phyloP scores from a whole-genome alignment of 2,888 invertebrate genomes.

The Deilephila porcellus region DNA sequence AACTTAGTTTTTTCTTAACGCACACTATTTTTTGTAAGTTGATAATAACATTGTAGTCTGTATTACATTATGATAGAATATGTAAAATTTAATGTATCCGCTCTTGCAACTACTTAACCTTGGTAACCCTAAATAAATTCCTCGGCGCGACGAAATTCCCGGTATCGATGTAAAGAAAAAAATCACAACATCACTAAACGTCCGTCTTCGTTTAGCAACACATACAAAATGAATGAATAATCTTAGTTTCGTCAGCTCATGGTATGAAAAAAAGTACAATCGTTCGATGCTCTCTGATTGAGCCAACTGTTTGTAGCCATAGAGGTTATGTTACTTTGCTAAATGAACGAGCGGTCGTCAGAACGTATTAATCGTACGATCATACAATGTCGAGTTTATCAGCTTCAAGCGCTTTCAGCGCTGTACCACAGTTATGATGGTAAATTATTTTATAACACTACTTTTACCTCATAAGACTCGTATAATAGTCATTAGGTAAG shows the following conservation, averaged over 20 bases:
- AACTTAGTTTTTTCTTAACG: not conserved
- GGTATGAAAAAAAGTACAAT: conserved; percentile 36
- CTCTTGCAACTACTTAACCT: conserved; percentile 43
- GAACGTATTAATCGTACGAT: conserved; percentile 48
- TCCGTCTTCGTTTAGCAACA: conserved; percentile 32
- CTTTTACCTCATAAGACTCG: too few species aligned
- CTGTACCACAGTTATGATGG: conserved; percentile 31
- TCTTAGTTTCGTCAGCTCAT: conserved; percentile 32
- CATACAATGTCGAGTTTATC: conserved; percentile 43
- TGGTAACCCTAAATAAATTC: conserved; percentile 42
- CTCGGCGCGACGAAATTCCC: not conserved
- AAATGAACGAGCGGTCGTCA: conserved; percentile 16
- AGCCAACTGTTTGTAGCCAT: conserved; percentile 38
- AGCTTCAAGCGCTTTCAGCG: conserved; percentile 51
- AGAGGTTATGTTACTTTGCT: conserved; percentile 52
- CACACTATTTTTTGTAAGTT: not conserved
- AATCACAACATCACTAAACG: conserved; percentile 29
- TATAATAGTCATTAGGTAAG: too few species aligned
- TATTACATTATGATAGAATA: not conserved
- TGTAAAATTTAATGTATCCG: not conserved
- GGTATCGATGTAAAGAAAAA: not conserved
- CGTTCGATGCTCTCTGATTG: conserved; percentile 39
- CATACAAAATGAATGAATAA: conserved; percentile 37
- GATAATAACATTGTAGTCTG: not conserved
- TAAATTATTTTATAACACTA: not conserved